phyloP scores from a whole-genome alignment of 2,888 invertebrate genomes.

The Lepidocyrtoides sp. region DNA sequence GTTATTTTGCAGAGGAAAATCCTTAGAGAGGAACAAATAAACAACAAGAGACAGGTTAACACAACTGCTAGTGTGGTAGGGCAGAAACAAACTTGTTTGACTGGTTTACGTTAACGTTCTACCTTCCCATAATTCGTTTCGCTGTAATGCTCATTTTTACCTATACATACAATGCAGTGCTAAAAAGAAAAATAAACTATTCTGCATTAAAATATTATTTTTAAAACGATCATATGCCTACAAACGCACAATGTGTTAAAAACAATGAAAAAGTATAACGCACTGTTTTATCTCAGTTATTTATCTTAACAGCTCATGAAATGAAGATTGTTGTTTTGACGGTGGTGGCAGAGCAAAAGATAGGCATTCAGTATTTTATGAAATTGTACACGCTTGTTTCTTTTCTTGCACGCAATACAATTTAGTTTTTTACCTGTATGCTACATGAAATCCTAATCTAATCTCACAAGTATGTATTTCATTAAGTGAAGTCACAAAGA shows the following conservation, averaged over 20 bases:
- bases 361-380: neutral
- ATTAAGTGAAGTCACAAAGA: too few relatives aligned
- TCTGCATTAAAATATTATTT: neutral
- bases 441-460: too few relatives aligned
- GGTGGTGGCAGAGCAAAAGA: neutral
- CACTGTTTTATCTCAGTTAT: neutral
- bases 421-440: too few relatives aligned
- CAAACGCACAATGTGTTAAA: neutral
- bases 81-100: constrained; percentile 57
- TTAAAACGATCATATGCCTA: neutral
- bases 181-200: neutral
- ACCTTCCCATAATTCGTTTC: neutral
- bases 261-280: neutral
- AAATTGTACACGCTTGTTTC: neutral
- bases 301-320: neutral
- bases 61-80: constrained; percentile 55
- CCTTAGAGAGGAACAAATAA: neutral
- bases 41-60: constrained; percentile 11
- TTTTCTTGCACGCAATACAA: neutral
- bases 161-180: neutral
- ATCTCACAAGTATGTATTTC: too few relatives aligned
- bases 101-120: neutral
- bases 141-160: neutral
- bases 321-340: neutral
- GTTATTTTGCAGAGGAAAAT: neutral